phyloP scores from a whole-genome alignment of 2,797 vertebrate species.

The Numenius phaeopus region DNA sequence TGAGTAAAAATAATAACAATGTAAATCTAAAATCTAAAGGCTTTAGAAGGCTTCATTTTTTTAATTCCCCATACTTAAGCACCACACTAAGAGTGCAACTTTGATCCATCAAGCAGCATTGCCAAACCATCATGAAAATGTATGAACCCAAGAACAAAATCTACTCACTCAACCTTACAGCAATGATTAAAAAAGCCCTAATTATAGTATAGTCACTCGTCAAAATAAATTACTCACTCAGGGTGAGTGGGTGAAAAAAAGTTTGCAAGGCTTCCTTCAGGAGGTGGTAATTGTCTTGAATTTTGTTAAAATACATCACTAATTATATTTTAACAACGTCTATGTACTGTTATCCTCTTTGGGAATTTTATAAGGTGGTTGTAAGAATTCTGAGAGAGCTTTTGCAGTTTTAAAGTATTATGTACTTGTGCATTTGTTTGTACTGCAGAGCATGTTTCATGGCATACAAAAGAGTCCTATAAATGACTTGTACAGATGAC shows the following conservation, averaged over 20 bases:
- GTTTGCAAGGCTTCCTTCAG: slow-evolving; percentile 45
- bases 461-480: neutral
- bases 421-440: neutral
- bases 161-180: slow-evolving; percentile 31
- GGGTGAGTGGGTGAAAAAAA: slow-evolving; percentile 54
- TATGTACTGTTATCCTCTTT: neutral
- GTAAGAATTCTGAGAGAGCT: neutral
- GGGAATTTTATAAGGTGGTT: neutral
- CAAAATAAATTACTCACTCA: slow-evolving; percentile 68
- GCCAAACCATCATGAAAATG: slow-evolving; percentile 54
- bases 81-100: neutral
- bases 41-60: neutral
- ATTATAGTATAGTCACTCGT: slow-evolving; percentile 55
- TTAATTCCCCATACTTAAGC: neutral
- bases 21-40: neutral
- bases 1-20: neutral
- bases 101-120: slow-evolving; percentile 33
- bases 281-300: slow-evolving; percentile 50
- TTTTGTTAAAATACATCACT: slow-evolving; percentile 55
- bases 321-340: slow-evolving; percentile 28
- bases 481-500: neutral
- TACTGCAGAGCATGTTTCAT: neutral
- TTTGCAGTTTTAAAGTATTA: neutral
- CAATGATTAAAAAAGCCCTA: slow-evolving; percentile 24
- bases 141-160: slow-evolving; percentile 49